Evolutionary conservation across 1,140 invertebrate species (phyloP).

Genomic region (Trissolcus basalis): DNA sequence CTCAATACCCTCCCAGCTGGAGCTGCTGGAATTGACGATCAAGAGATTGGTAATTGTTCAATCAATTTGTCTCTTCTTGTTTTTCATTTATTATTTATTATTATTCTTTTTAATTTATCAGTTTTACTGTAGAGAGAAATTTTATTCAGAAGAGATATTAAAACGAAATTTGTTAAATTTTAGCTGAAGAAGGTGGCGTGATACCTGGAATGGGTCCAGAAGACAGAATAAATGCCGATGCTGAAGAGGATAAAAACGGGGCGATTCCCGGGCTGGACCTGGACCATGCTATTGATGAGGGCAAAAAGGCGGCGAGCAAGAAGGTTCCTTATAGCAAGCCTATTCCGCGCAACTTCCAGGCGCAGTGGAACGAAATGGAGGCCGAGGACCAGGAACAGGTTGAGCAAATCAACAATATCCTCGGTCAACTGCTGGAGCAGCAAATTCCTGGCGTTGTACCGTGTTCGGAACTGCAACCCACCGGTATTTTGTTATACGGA

Average conservation of each 20-base stretch:
- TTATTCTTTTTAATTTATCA: not conserved
- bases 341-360: constrained; percentile 96
- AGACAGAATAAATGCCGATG: constrained; percentile 85
- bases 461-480: constrained; percentile 83
- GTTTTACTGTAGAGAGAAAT: too few relatives aligned
- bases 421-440: constrained; percentile 77
- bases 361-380: constrained; percentile 93
- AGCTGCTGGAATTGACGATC: constrained; percentile 82
- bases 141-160: not conserved
- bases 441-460: constrained; percentile 81
- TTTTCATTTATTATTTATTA: not conserved
- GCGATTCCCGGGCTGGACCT: constrained; percentile 91
- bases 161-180: constrained; percentile 14
- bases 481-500: constrained; percentile 87
- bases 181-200: constrained; percentile 83
- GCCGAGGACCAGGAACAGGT: constrained; percentile 78
- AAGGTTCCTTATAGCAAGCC: constrained; percentile 95
- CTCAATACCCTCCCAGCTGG: constrained; percentile 93
- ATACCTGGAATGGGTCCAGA: constrained; percentile 98
- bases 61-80: not conserved
- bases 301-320: constrained; percentile 82
- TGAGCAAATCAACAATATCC: constrained; percentile 78
- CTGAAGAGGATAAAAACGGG: constrained; percentile 70
- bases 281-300: constrained; percentile 83
- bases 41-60: constrained; percentile 79